These are phyloP conservation scores for Scylla paramamosain DNA, from an alignment of 1,140 invertebrate genomes.

Conservation along the genomic window DNA sequence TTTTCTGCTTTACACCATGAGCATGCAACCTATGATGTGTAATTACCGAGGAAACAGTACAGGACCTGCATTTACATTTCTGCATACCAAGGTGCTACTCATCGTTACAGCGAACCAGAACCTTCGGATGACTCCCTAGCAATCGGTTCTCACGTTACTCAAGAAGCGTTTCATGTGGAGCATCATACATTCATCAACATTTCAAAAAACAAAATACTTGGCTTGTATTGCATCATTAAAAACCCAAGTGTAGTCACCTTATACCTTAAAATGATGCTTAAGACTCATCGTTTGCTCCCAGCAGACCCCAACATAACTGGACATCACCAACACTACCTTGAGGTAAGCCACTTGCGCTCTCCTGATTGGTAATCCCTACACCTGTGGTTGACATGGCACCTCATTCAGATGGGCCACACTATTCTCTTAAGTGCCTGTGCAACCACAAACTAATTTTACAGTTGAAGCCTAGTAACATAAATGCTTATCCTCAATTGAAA, in stretches of 20 bases:
- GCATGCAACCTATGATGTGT: not conserved
- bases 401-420: not conserved
- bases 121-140: not conserved
- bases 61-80: not conserved
- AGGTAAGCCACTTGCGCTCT: not conserved
- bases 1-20: not conserved
- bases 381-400: conserved; percentile 5
- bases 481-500: conserved; percentile 68
- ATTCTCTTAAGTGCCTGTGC: conserved; percentile 52
- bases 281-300: not conserved
- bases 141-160: not conserved
- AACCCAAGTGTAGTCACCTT: not conserved
- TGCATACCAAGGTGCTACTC: not conserved
- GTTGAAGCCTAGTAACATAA: conserved; percentile 60
- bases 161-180: not conserved
- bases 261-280: not conserved
- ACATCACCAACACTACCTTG: not conserved
- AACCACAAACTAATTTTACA: conserved; percentile 57
- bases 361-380: not conserved
- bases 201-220: not conserved
- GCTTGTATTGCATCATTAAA: not conserved
- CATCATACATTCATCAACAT: not conserved
- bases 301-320: not conserved
- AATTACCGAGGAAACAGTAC: not conserved
- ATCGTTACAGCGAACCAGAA: not conserved